Base-by-base conservation (phyloP, 2,113 vertebrate species). In the Acanthochromis polyacanthus region DNA sequence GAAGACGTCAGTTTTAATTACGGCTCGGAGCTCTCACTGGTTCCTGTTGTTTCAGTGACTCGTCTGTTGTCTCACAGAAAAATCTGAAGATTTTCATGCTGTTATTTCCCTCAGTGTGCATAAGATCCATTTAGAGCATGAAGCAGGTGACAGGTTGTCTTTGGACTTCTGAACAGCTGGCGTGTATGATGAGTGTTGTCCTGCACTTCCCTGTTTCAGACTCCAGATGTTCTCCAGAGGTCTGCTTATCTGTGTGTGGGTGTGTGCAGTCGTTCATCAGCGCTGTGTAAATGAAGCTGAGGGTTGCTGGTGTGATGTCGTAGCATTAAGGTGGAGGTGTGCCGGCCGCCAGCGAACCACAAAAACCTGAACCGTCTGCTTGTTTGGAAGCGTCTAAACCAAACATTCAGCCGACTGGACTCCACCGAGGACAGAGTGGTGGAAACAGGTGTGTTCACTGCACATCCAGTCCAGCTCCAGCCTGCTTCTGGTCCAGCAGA, bases 311-410 rank as follows among this genome's bases (percentile, higher is more conserved):
- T 59, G 4, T 6, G 22, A 52, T 45, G 71, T 62, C 45, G 68
- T 75, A 65, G 83, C 78, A 36, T 71, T 71, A 56, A 86, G 59
- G 80, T 20, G 2, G 20, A 70, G 69, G 76, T 61, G 63, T 55
- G 23, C 84, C 40, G 77, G 40, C 50, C 17, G 51, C 22, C 4
- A 36, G 82, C 46, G 22, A 68, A 70, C 58, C 53, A 1, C 61
- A 19, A 55, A 60, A 25, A 72, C 48, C 40, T 1, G 52, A 86
- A 74, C 40, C 60, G 32, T 69, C 57, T 28, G 51, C 45, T 83
- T 36, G 55, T 67, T 81, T 86, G 76, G 57, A 51, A 79, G 25
- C 52, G 82, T 83, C 83, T 56, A 77, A 78, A 91, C 93, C 93
- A 93, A 92, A 43, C 65, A 4, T 52, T 80, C 14, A 7, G 70